phyloP scores from a whole-genome alignment of 2,888 invertebrate species.

The Calameuta filiformis region DNA sequence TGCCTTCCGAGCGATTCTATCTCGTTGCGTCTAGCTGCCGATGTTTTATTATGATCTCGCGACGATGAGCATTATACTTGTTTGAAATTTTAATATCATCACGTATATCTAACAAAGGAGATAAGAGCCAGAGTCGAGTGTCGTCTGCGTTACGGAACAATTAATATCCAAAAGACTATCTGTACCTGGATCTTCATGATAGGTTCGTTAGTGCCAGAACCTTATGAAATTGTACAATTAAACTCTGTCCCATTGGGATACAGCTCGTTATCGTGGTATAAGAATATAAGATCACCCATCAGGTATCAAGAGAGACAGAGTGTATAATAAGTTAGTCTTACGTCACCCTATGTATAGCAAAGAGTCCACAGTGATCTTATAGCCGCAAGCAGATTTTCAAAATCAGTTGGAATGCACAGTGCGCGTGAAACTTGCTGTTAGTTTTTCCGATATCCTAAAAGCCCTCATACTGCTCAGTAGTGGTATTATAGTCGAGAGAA shows the following conservation, averaged over 20 bases:
- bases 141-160: not conserved
- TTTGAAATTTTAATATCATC: slow-evolving; percentile 1
- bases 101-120: not conserved
- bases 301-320: not conserved
- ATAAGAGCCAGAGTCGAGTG: not conserved
- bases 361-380: not conserved
- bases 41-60: slow-evolving; percentile 35
- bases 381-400: not conserved
- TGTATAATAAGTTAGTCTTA: not conserved
- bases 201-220: not conserved
- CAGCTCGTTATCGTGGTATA: not conserved
- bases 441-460: not conserved
- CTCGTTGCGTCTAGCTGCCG: slow-evolving; percentile 23
- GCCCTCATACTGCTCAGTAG: not conserved
- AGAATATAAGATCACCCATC: not conserved
- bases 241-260: not conserved
- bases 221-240: not conserved
- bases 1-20: slow-evolving; percentile 29
- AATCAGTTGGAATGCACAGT: not conserved
- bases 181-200: not conserved
- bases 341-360: not conserved
- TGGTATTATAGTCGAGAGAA: not conserved
- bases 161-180: not conserved
- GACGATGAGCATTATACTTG: not conserved
- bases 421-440: not conserved